phyloP scores from a whole-genome alignment of 1,140 invertebrate species.

The Papilio xuthus region DNA sequence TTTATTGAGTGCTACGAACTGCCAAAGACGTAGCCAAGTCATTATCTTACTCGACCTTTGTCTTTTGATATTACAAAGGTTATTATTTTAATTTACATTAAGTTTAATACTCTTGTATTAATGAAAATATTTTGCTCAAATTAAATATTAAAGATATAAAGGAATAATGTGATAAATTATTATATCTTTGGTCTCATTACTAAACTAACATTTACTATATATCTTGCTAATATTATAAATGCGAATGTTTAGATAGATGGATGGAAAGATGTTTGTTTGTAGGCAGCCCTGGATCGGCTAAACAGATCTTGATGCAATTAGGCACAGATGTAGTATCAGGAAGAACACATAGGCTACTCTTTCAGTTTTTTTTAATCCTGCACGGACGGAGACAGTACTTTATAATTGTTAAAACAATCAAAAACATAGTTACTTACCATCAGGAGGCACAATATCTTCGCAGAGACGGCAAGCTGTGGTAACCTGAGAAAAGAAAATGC shows the following conservation, averaged over 20 bases:
- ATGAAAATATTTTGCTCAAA: background rate
- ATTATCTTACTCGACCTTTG: background rate
- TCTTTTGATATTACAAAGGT: background rate
- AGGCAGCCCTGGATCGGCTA: too few relatives aligned
- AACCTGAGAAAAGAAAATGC: slow-evolving; percentile 82
- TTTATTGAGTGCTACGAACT: slow-evolving; percentile 4
- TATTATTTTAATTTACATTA: background rate
- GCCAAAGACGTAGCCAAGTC: slow-evolving; percentile 6
- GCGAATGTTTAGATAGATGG: too few relatives aligned
- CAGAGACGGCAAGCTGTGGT: slow-evolving; percentile 93
- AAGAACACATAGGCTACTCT: too few relatives aligned
- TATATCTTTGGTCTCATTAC: background rate
- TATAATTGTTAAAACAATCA: background rate
- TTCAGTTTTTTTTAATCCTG: too few relatives aligned
- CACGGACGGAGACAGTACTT: too few relatives aligned
- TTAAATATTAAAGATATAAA: background rate
- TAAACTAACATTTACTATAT: background rate
- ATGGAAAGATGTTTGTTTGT: too few relatives aligned
- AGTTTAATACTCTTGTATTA: background rate
- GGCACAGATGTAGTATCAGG: too few relatives aligned
- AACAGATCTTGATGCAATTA: too few relatives aligned
- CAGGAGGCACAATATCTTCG: slow-evolving; percentile 92
- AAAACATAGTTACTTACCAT: slow-evolving; percentile 84
- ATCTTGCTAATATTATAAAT: too few relatives aligned
- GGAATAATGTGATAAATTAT: background rate